phyloP scores from a whole-genome alignment of 2,797 vertebrate species.

The Rhinichthys osculus region DNA sequence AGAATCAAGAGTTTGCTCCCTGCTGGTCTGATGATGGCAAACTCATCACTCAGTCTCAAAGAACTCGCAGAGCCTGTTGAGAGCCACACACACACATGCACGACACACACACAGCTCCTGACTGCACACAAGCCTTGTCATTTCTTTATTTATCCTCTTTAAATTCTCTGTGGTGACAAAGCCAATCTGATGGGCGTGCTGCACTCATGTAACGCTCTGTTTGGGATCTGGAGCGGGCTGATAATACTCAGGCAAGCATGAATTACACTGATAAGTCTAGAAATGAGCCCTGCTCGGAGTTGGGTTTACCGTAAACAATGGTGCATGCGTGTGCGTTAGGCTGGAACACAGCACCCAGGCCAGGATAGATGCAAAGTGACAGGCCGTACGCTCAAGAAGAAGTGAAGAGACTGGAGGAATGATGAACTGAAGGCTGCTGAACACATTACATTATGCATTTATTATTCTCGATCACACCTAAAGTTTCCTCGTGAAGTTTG shows the following conservation, averaged over 20 bases:
- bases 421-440: slow-evolving; percentile 14
- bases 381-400: background rate
- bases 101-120: slow-evolving; percentile 27
- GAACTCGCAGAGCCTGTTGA: slow-evolving; percentile 17
- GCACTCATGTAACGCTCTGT: slow-evolving; percentile 69
- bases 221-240: slow-evolving; percentile 72
- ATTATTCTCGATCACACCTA: background rate
- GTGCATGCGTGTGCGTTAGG: slow-evolving; percentile 25
- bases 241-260: slow-evolving; percentile 74
- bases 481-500: background rate
- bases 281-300: slow-evolving; percentile 47
- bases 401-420: slow-evolving; percentile 21
- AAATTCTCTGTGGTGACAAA: slow-evolving; percentile 72
- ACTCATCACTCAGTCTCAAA: slow-evolving; percentile 39
- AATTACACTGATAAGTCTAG: slow-evolving; percentile 67
- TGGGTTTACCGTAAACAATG: slow-evolving; percentile 44
- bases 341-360: slow-evolving; percentile 19
- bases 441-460: background rate
- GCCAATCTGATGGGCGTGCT: slow-evolving; percentile 71
- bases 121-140: slow-evolving; percentile 42
- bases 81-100: background rate
- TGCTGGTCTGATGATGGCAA: slow-evolving; percentile 30
- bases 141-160: slow-evolving; percentile 67
- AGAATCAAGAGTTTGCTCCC: slow-evolving; percentile 21
- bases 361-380: slow-evolving; percentile 29